Conservation (phyloP, 2,113 vertebrate species). For the Percopsis transmontana region DNA sequence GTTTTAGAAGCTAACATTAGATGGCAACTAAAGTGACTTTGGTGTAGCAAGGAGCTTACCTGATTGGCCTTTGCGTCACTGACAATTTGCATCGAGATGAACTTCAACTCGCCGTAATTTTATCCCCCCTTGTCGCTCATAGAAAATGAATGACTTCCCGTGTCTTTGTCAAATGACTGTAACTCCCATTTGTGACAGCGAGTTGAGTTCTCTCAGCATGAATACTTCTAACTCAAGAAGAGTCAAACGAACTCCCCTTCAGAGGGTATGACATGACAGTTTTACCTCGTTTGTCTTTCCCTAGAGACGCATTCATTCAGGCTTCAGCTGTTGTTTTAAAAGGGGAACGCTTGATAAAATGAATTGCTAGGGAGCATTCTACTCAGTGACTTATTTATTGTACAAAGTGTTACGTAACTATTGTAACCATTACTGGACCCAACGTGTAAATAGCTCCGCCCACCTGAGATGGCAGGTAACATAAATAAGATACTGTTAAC, state of each 20-base stretch:
- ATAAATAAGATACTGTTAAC: not conserved
- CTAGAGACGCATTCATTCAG: too few species aligned
- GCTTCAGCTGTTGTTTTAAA: not conserved
- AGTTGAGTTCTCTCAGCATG: not conserved
- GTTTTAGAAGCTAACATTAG: too few species aligned
- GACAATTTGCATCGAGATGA: too few species aligned
- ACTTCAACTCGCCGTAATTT: not conserved
- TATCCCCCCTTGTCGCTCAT: not conserved
- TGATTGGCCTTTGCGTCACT: too few species aligned
- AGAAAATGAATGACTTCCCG: conserved; percentile 6
- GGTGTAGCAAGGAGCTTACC: too few species aligned
- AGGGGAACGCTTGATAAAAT: conserved; percentile 9
- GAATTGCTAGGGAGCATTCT: not conserved
- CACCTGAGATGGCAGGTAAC: not conserved
- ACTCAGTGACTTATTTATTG: conserved; percentile 17
- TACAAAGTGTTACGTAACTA: not conserved
- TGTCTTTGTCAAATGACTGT: conserved; percentile 24
- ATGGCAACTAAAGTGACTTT: too few species aligned
- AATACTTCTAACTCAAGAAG: conserved; percentile 15
- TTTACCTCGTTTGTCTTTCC: not conserved
- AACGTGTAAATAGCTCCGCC: not conserved
- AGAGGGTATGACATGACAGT: conserved; percentile 7
- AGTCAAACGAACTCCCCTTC: conserved; percentile 16
- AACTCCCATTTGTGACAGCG: too few species aligned
- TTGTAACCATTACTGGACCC: not conserved